Percentiles rank a stretch among this genome's conserved stretches.
phyloP scores from a whole-genome alignment of 1,140 invertebrate genomes.

The Rhysida immarginata region DNA sequence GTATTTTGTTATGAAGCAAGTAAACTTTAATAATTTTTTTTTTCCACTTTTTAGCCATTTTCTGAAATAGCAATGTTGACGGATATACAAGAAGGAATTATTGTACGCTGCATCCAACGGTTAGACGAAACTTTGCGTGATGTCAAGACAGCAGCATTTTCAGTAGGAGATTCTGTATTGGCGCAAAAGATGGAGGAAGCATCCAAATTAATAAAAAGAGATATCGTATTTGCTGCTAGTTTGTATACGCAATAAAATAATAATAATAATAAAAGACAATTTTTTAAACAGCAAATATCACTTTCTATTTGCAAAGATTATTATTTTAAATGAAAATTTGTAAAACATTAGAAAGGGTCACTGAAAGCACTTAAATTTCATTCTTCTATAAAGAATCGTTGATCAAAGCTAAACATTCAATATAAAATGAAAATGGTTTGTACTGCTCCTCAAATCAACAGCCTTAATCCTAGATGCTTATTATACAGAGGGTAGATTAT shows the following conservation, averaged over 20 bases:
- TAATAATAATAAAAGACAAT: not conserved
- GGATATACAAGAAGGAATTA: conserved; percentile 93
- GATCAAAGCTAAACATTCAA: no score
- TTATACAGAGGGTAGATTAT: no score
- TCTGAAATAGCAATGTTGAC: conserved; percentile 82
- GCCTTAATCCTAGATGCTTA: no score
- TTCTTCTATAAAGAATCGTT: no score
- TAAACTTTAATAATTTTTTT: conserved; percentile 9
- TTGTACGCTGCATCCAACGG: conserved; percentile 92
- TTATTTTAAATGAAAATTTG: not conserved
- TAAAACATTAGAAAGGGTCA: not conserved
- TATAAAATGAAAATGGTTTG: no score
- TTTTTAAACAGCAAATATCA: no score
- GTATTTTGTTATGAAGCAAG: no score
- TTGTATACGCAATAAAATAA: conserved; percentile 57
- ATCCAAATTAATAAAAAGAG: conserved; percentile 78
- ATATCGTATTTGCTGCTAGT: conserved; percentile 96
- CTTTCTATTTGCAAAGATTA: not conserved
- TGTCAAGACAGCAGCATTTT: conserved; percentile 77
- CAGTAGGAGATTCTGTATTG: conserved; percentile 81
- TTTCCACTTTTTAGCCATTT: conserved; percentile 49
- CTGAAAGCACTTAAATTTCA: no score
- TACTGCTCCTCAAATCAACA: no score
- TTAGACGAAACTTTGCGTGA: conserved; percentile 84
- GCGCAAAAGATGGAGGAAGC: conserved; percentile 92